Evolutionary conservation across 2,888 invertebrate genomes (phyloP), one percentile per base, ranked within the genome.

Genomic region (Cheilosia urbana): DNA sequence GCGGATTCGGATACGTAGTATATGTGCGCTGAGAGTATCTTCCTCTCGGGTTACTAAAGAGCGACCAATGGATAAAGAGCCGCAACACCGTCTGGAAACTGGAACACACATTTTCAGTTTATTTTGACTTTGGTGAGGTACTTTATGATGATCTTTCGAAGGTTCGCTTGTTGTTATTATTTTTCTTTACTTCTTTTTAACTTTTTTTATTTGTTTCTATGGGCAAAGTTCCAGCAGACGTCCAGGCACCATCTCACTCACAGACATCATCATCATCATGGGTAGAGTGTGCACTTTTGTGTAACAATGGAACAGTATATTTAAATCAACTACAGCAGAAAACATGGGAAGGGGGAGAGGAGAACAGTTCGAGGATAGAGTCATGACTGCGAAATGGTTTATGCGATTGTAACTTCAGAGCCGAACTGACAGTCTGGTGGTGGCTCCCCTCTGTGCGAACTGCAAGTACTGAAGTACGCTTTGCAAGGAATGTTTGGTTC

Each of bases 321-420:
- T 78, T 71, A 71, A 78, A 78, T 71, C 55, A 69, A 71, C 53
- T 45, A 13, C 13, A 55, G 19, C 15, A 72, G 37, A 45, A 47
- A 40, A 66, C 30, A 9, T 34, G 37, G 40, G 21, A 27, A 0
- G 24, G 11, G 7, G 17, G 15, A n/a, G 30, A 47, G 13, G 53
- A 13, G 24, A 47, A 27, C 13, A 30, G 51, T 53, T 60, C 37
- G 68, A 42, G 63, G 71, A 77, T 65, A 71, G 71, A 71, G 77
- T 53, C 77, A 77, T 72, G 82, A 82, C 77, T 66, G 77, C 30
- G 13, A 66, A 77, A 82, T 82, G 47, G 65, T 77, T 82, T 82
- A 75, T 82, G 58, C 42, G 71, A 82, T 47, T 82, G 71, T 65
- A 63, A 66, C 47, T 71, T 65, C 47, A 15, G n/a, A 69, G 34